A percentile compares a stretch with the other conserved stretches of the same genome.
These are phyloP conservation scores for Sebastes oblongus DNA, from an alignment of 2,797 vertebrate genomes.

Conservation along the genomic window DNA sequence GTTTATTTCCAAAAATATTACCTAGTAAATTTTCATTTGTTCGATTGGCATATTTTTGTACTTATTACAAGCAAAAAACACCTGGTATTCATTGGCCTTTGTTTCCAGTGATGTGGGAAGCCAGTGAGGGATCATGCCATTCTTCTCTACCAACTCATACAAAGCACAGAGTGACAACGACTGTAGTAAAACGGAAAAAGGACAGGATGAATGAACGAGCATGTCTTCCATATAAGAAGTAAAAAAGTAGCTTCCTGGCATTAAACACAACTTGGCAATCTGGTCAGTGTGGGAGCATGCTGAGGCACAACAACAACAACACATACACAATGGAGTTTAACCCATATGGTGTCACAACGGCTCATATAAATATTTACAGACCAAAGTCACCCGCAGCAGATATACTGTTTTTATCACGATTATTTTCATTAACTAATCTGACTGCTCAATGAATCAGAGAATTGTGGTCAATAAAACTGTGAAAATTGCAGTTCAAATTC, in stretches of 20 bases:
- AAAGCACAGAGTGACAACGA: no score
- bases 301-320: constrained; percentile 36
- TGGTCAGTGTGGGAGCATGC: constrained; percentile 45
- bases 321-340: constrained; percentile 43
- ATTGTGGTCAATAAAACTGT: background rate
- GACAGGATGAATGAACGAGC: background rate
- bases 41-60: no score
- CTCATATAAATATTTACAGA: constrained; percentile 8
- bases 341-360: constrained; percentile 35
- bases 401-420: background rate
- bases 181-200: no score
- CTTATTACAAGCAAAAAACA: no score
- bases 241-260: constrained; percentile 34
- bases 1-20: no score
- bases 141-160: background rate
- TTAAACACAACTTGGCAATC: constrained; percentile 38
- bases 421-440: background rate
- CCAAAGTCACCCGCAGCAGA: constrained; percentile 25
- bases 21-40: no score
- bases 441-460: background rate
- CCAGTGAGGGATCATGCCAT: background rate
- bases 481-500: background rate
- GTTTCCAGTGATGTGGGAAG: no score
- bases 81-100: no score
- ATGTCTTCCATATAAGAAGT: constrained; percentile 1